Percentiles rank a stretch among this genome's conserved stretches.
Evolutionary conservation across 2,113 vertebrate species (phyloP).

Genomic region (Gymnorhina tibicen): DNA sequence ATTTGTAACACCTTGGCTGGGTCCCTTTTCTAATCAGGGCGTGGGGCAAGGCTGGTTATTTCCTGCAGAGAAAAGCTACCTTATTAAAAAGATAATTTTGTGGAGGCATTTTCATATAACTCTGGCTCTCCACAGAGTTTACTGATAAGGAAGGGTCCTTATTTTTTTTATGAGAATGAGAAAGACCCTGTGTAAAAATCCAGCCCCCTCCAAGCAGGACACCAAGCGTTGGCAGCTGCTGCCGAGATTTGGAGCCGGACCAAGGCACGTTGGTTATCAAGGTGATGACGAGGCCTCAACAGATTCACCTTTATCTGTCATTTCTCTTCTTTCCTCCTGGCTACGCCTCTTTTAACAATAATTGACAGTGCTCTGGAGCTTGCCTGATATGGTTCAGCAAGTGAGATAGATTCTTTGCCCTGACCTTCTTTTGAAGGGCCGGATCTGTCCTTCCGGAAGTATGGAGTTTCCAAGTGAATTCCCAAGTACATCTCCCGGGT

Average conservation of each 20-base stretch:
- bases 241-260: neutral
- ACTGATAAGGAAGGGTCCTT: neutral
- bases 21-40: constrained; percentile 16
- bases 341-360: neutral
- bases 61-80: neutral
- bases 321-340: neutral
- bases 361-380: neutral
- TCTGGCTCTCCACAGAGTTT: neutral
- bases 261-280: neutral
- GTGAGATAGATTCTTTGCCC: neutral
- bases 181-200: neutral
- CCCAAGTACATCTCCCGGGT: neutral
- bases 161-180: neutral
- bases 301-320: neutral
- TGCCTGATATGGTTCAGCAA: neutral
- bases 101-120: neutral
- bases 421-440: neutral
- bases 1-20: constrained; percentile 10
- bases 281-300: neutral
- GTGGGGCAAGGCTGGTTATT: neutral
- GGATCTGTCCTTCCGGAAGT: neutral
- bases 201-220: neutral
- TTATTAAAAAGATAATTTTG: neutral
- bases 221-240: rapidly evolving
- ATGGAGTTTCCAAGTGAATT: neutral